These are phyloP conservation scores for Cichlasoma orientale DNA, from an alignment of 2,797 vertebrate species.

Conservation along the genomic window DNA sequence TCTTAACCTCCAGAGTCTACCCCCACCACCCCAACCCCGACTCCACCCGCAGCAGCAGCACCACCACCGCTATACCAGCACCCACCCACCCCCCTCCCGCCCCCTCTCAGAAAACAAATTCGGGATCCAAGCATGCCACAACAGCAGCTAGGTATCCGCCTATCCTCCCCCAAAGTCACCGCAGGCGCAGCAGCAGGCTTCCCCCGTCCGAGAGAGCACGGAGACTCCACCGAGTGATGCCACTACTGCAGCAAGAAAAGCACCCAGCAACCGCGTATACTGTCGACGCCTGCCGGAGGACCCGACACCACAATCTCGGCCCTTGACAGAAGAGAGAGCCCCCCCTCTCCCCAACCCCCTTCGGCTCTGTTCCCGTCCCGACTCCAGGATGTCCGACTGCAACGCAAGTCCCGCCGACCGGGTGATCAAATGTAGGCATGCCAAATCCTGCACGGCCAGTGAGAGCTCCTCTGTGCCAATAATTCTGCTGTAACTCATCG, in stretches of 20 bases:
- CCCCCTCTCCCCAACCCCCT: slow-evolving; percentile 17
- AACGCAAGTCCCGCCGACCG: slow-evolving; percentile 80
- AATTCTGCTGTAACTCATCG: slow-evolving; percentile 28
- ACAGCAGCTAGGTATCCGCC: slow-evolving; percentile 48
- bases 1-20: slow-evolving; percentile 39
- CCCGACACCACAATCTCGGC: slow-evolving; percentile 48
- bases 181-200: slow-evolving; percentile 74
- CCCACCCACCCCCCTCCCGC: background rate
- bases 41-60: background rate
- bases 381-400: slow-evolving; percentile 82
- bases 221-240: slow-evolving; percentile 79
- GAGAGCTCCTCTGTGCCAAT: slow-evolving; percentile 45
- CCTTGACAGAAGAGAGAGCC: slow-evolving; percentile 61
- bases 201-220: slow-evolving; percentile 66
- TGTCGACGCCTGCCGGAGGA: slow-evolving; percentile 59
- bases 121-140: slow-evolving; percentile 65
- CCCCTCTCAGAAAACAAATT: slow-evolving; percentile 22
- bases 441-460: slow-evolving; percentile 55
- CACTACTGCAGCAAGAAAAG: slow-evolving; percentile 65
- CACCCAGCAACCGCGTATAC: slow-evolving; percentile 62
- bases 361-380: slow-evolving; percentile 46
- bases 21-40: background rate
- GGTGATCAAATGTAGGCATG: slow-evolving; percentile 82
- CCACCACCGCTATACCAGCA: background rate
- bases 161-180: slow-evolving; percentile 55